Percentiles rank a stretch among this genome's conserved stretches.
Evolutionary conservation across 1,140 invertebrate species (phyloP).

Genomic region (Drosophila azteca): DNA sequence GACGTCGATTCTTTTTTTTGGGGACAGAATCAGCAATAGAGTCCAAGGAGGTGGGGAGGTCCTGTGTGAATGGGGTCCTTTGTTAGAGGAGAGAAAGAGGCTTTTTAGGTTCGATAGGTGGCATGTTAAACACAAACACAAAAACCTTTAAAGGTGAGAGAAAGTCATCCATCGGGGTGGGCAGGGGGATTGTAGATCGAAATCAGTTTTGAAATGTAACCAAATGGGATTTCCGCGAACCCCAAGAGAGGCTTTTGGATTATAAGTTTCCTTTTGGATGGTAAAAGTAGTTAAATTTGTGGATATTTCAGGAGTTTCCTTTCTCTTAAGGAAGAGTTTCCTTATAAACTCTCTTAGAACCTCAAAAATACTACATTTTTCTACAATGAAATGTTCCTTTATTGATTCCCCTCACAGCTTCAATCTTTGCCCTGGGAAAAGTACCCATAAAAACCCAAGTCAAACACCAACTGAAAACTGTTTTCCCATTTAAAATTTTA

Average conservation of each 20-base stretch:
- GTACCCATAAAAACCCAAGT: no score
- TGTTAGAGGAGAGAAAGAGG: constrained; percentile 10
- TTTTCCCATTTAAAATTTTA: no score
- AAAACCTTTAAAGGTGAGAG: constrained; percentile 37
- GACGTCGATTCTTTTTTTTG: constrained; percentile 46
- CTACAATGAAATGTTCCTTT: no score
- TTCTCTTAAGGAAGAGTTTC: no score
- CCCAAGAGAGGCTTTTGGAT: background rate
- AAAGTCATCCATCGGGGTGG: constrained; percentile 30
- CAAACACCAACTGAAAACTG: no score
- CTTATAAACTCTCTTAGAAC: no score
- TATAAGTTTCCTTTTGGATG: background rate
- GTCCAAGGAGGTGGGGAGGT: background rate
- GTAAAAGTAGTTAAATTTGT: no score
- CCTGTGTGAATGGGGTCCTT: constrained; percentile 25
- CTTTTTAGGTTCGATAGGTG: constrained; percentile 46
- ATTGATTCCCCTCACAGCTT: no score
- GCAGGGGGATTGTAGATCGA: constrained; percentile 31
- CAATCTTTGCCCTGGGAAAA: no score
- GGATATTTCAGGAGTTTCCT: no score
- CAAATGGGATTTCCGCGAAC: background rate
- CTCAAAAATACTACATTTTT: no score
- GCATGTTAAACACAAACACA: constrained; percentile 44
- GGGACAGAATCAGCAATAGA: background rate
- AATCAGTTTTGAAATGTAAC: constrained; percentile 7